A percentile compares a stretch with the other conserved stretches of the same genome.
Evolutionary conservation across 2,888 invertebrate genomes (phyloP).

Genomic region (Cephus pygmeus): DNA sequence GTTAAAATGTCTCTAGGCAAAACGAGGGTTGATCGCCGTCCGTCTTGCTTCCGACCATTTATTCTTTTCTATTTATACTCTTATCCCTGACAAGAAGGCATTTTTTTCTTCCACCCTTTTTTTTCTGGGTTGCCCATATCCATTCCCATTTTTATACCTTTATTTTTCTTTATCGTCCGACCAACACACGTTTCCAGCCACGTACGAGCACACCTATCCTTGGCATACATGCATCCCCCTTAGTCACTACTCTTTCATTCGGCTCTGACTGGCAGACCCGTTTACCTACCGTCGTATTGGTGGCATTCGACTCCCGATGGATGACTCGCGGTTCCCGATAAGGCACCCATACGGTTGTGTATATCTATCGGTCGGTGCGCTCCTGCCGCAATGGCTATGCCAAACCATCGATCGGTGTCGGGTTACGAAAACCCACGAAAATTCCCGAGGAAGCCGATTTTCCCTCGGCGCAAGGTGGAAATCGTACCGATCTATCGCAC

Average conservation of each 20-base stretch:
- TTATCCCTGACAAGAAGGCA: not conserved
- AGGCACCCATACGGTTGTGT: not conserved
- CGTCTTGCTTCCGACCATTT: not conserved
- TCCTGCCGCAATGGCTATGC: not conserved
- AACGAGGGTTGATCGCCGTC: not conserved
- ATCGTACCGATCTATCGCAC: not conserved
- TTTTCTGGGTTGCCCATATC: not conserved
- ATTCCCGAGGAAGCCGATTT: not conserved
- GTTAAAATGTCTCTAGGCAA: not conserved
- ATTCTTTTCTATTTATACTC: not conserved
- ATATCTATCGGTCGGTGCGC: not conserved
- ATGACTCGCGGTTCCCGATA: not conserved
- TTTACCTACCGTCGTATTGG: not conserved
- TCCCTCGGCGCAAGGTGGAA: not conserved
- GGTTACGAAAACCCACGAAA: not conserved
- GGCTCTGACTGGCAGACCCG: not conserved
- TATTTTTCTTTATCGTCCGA: not conserved
- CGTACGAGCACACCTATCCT: not conserved
- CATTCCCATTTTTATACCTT: not conserved
- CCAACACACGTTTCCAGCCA: not conserved
- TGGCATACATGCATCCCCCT: not conserved
- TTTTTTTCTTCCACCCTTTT: not conserved
- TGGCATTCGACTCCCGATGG: not conserved
- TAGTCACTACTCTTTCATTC: not conserved
- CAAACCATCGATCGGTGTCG: not conserved